Percentiles rank a stretch among this genome's conserved stretches.
Conservation (phyloP, 2,888 invertebrate species). For the Loripinus fragilis region DNA sequence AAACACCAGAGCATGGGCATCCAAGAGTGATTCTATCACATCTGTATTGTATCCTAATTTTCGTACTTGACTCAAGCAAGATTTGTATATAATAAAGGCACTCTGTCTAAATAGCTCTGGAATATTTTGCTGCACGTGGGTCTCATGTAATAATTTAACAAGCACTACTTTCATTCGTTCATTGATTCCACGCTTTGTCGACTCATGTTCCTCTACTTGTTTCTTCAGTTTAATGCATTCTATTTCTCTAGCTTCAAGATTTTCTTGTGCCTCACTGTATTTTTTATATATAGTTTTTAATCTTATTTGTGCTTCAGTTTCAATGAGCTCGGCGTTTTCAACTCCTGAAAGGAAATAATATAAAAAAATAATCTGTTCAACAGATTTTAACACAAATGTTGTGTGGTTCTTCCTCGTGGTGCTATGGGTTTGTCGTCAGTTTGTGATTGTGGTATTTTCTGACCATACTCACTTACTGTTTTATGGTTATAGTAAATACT, state of each 20-base stretch:
- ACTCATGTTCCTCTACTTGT: background rate
- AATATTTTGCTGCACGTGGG: background rate
- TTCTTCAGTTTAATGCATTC: background rate
- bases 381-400: too few species aligned
- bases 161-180: background rate
- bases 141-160: background rate
- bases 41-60: background rate
- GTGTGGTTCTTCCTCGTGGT: too few species aligned
- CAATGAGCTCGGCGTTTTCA: background rate
- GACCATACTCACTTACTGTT: too few species aligned
- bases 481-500: too few species aligned
- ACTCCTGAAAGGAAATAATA: background rate
- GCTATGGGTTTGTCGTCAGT: too few species aligned
- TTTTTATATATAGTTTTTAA: background rate
- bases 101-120: background rate
- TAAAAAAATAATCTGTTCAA: too few species aligned
- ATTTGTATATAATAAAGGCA: background rate
- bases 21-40: background rate
- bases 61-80: background rate
- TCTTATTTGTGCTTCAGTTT: background rate
- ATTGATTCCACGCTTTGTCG: background rate
- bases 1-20: background rate
- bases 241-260: background rate
- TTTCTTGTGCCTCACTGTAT: background rate
- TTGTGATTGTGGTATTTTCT: too few species aligned